These are phyloP conservation scores for Asarcornis scutulata DNA, from an alignment of 2,113 vertebrate genomes.

Conservation along the genomic window DNA sequence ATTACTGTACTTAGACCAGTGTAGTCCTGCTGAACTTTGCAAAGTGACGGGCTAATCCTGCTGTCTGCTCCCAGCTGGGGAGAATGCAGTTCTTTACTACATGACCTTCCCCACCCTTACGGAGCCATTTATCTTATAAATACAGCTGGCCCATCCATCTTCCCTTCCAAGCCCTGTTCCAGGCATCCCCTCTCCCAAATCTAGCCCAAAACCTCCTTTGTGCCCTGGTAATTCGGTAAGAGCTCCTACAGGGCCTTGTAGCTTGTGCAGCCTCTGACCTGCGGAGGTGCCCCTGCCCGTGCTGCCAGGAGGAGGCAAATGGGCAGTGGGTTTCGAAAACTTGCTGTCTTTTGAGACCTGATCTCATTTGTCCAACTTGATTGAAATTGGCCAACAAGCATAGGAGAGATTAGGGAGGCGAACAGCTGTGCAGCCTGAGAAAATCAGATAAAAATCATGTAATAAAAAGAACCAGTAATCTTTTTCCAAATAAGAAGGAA, in stretches of 20 bases:
- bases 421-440: neutral
- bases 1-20: neutral
- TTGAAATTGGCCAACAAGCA: neutral
- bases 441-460: neutral
- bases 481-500: neutral
- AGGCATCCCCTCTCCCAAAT: neutral
- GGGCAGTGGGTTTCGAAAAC: neutral
- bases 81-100: neutral
- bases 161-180: neutral
- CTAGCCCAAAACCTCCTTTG: rapidly evolving
- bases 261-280: neutral
- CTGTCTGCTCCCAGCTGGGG: neutral
- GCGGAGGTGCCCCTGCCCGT: rapidly evolving
- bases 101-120: neutral
- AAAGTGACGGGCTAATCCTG: neutral
- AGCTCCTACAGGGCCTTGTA: rapidly evolving
- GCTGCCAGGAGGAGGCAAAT: neutral
- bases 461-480: rapidly evolving
- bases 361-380: neutral
- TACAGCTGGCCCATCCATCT: neutral
- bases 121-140: neutral
- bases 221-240: rapidly evolving
- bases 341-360: neutral
- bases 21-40: neutral
- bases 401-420: neutral